Percentiles rank a stretch among this genome's conserved stretches.
Evolutionary conservation across 2,888 invertebrate species (phyloP).

Genomic region (Sepioteuthis lessoniana): DNA sequence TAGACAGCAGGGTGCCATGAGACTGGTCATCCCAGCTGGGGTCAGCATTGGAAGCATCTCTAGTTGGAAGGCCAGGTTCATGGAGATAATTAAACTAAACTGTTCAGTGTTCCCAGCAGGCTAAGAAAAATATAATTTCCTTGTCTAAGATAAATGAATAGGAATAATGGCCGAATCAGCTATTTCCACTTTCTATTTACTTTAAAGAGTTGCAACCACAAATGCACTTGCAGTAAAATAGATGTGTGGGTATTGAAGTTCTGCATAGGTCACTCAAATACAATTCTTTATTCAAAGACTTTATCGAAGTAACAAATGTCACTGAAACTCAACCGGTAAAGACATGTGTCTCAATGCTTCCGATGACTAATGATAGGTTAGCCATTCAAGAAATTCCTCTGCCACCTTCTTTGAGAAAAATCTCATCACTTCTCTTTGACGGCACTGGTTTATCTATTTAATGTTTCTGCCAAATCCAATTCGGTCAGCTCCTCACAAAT

Average conservation of each 20-base stretch:
- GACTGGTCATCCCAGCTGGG: constrained; percentile 16
- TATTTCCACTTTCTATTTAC: background rate
- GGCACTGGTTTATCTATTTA: background rate
- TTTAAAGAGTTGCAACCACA: background rate
- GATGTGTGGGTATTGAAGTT: background rate
- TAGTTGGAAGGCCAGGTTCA: background rate
- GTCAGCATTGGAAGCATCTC: background rate
- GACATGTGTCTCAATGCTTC: background rate
- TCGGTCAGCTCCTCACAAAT: too few relatives aligned
- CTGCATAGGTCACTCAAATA: background rate
- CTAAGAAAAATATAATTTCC: constrained; percentile 33
- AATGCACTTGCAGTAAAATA: background rate
- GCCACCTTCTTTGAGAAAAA: background rate
- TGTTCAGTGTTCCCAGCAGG: constrained; percentile 9
- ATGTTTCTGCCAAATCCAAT: too few relatives aligned
- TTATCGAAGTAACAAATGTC: background rate
- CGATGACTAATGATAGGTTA: background rate
- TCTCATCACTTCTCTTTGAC: too few relatives aligned
- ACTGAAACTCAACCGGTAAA: background rate
- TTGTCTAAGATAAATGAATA: constrained; percentile 8
- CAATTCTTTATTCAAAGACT: background rate
- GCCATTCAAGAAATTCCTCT: background rate
- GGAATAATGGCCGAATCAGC: background rate
- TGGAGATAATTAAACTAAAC: background rate
- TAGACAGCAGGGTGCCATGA: background rate